These are phyloP conservation scores for Melanerpes aurifrons DNA, from an alignment of 2,113 vertebrate genomes.

Conservation along the genomic window DNA sequence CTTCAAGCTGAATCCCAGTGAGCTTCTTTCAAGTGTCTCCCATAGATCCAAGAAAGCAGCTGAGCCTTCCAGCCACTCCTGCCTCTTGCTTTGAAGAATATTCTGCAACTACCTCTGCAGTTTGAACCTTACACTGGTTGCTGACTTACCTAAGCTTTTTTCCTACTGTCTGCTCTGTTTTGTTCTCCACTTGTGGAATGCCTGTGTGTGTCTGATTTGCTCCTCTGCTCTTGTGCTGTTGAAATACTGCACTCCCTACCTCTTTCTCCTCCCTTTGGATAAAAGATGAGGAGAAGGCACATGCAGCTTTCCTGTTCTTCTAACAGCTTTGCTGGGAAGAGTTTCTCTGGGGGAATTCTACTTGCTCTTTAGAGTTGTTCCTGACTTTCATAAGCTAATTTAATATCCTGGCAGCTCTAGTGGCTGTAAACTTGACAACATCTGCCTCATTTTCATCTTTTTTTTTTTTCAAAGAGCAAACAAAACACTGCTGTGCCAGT, in stretches of 20 bases:
- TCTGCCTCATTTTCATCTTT: not conserved
- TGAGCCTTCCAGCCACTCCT: not conserved
- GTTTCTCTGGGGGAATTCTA: not conserved
- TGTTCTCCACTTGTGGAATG: not conserved
- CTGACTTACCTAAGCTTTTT: not conserved
- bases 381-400: not conserved
- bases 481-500: not conserved
- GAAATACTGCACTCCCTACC: not conserved
- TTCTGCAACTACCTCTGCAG: not conserved
- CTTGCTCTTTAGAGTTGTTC: not conserved
- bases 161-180: not conserved
- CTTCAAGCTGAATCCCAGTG: not conserved
- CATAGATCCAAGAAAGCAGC: not conserved
- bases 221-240: not conserved
- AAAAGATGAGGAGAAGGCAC: not conserved
- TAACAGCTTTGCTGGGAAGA: not conserved
- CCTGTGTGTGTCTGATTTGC: not conserved
- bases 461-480: not conserved
- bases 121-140: not conserved
- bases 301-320: not conserved
- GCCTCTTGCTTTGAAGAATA: not conserved
- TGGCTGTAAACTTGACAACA: not conserved
- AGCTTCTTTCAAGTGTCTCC: not conserved
- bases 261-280: not conserved
- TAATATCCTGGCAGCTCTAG: not conserved